Evolutionary conservation across 2,113 vertebrate species (phyloP).

Genomic region (Microtus montanus): DNA sequence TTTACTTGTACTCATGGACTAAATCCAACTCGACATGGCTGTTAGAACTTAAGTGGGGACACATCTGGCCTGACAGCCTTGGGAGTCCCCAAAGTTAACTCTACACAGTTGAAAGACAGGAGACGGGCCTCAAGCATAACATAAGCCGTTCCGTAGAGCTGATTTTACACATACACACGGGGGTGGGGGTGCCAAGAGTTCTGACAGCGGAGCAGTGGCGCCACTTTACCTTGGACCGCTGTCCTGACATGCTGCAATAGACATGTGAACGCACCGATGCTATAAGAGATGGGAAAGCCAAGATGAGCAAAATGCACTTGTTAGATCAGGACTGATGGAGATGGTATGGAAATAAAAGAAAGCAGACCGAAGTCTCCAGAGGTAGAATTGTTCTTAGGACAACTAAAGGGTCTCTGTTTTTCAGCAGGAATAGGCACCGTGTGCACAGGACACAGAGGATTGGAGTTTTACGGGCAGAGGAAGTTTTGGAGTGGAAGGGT

Average conservation of each 20-base stretch:
- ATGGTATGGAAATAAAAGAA: not conserved
- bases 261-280: not conserved
- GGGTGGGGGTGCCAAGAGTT: no score
- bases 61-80: not conserved
- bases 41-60: not conserved
- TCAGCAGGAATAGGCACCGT: not conserved
- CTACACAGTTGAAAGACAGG: not conserved
- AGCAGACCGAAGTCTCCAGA: not conserved
- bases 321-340: not conserved
- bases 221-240: not conserved
- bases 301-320: not conserved
- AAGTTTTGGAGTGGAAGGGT: not conserved
- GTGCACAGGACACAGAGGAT: not conserved
- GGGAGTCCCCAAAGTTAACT: not conserved
- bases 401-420: not conserved
- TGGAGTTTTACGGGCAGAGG: not conserved
- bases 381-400: not conserved
- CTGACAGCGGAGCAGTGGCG: not conserved
- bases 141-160: not conserved
- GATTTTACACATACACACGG: not conserved
- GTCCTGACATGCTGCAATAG: not conserved
- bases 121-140: not conserved
- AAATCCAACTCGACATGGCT: not conserved
- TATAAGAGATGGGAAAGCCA: not conserved
- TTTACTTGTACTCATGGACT: slow-evolving; percentile 6